A percentile compares a stretch with the other conserved stretches of the same genome.
phyloP scores from a whole-genome alignment of 2,888 invertebrate species.

The Melanostoma scalare region DNA sequence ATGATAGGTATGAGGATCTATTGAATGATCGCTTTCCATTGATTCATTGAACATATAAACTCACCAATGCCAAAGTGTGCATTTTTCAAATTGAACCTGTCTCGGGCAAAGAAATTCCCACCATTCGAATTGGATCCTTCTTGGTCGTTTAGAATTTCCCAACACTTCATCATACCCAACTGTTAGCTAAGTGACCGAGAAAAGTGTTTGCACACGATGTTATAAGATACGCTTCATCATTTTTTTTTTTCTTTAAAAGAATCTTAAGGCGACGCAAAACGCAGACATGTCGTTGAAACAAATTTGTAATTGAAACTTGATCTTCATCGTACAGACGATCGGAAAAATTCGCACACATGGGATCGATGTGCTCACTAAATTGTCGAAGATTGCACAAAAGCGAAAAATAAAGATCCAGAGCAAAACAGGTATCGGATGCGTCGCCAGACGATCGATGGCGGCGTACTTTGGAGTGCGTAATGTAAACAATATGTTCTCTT shows the following conservation, averaged over 20 bases:
- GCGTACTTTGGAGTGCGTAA: slow-evolving; percentile 35
- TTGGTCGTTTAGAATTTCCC: slow-evolving; percentile 37
- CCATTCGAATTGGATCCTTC: not conserved
- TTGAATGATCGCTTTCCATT: not conserved
- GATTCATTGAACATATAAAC: not conserved
- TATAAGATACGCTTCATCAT: slow-evolving; percentile 32
- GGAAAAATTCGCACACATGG: not conserved
- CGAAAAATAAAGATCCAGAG: slow-evolving; percentile 19
- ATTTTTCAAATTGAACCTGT: not conserved
- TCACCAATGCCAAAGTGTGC: slow-evolving; percentile 38
- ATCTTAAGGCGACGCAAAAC: slow-evolving; percentile 34
- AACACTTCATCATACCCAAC: slow-evolving; percentile 34
- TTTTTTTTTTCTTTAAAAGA: slow-evolving; percentile 17
- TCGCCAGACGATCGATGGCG: slow-evolving; percentile 42
- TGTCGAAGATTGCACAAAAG: slow-evolving; percentile 45
- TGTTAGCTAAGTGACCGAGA: slow-evolving; percentile 58
- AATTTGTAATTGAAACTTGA: slow-evolving; percentile 54
- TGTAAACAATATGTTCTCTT: slow-evolving; percentile 23
- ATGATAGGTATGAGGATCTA: not conserved
- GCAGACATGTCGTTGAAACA: slow-evolving; percentile 32
- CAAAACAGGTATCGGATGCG: slow-evolving; percentile 40
- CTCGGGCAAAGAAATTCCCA: slow-evolving; percentile 26
- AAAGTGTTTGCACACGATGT: slow-evolving; percentile 52
- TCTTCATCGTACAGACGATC: slow-evolving; percentile 30
- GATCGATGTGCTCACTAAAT: slow-evolving; percentile 30